A percentile compares a stretch with the other conserved stretches of the same genome.
These are phyloP conservation scores for Euglossa dilemma DNA, from an alignment of 1,140 invertebrate genomes.

Conservation along the genomic window DNA sequence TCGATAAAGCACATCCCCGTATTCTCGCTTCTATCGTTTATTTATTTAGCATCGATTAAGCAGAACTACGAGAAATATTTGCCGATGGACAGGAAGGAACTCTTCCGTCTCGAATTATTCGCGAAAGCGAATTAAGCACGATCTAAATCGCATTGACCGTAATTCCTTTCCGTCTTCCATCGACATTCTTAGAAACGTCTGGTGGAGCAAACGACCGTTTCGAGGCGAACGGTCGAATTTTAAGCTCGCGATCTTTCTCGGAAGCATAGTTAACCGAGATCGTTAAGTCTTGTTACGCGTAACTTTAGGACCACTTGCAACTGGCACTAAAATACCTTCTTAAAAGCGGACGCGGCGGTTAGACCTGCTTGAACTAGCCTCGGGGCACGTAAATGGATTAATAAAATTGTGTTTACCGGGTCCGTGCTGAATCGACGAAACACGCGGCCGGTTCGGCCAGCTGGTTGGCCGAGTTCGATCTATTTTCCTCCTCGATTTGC, in stretches of 20 bases:
- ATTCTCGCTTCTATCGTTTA: too few species aligned
- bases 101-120: neutral
- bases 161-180: too few species aligned
- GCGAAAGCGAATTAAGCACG: too few species aligned
- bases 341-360: neutral
- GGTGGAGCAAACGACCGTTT: too few species aligned
- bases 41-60: too few species aligned
- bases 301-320: conserved; percentile 8
- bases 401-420: conserved; percentile 13
- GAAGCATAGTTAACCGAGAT: neutral
- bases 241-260: neutral
- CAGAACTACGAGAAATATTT: too few species aligned
- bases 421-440: neutral
- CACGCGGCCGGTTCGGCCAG: neutral
- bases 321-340: neutral
- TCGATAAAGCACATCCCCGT: too few species aligned
- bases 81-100: neutral
- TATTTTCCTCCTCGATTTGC: neutral
- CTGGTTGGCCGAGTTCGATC: neutral
- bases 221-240: too few species aligned
- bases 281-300: neutral
- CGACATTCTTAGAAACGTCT: neutral
- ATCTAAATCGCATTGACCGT: too few species aligned
- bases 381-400: neutral
- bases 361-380: neutral